Conservation (phyloP, 2,888 invertebrate species). For the Acleris holmiana region DNA sequence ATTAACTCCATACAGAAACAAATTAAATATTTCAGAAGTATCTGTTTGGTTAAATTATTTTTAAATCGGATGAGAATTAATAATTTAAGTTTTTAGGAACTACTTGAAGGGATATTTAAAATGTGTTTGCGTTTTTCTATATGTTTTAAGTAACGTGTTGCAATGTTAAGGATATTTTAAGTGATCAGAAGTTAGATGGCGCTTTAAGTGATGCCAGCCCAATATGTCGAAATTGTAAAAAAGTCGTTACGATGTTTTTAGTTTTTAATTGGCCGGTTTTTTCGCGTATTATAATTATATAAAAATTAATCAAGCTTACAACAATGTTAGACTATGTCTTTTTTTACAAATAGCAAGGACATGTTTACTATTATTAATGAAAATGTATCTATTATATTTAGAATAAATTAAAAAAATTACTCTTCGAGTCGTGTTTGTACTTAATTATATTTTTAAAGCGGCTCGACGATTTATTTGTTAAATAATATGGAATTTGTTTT, state of each 20-base stretch:
- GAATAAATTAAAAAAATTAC: conserved; percentile 29
- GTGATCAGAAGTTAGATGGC: conserved; percentile 6
- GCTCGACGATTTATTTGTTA: conserved; percentile 31
- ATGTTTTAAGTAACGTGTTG: not conserved
- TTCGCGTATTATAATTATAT: conserved; percentile 18
- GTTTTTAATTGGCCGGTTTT: conserved; percentile 4
- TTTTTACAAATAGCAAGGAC: conserved; percentile 36
- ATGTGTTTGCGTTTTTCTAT: not conserved
- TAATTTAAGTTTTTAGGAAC: conserved; percentile 25
- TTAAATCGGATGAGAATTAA: conserved; percentile 13
- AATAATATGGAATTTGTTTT: not conserved
- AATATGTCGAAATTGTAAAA: conserved; percentile 10
- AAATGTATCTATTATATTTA: conserved; percentile 27
- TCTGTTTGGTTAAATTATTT: conserved; percentile 34
- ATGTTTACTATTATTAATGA: conserved; percentile 25
- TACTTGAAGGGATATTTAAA: conserved; percentile 13
- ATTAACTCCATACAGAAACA: conserved; percentile 24
- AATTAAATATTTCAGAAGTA: conserved; percentile 19
- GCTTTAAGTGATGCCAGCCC: conserved; percentile 1
- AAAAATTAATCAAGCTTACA: conserved; percentile 9
- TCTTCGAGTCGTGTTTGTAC: conserved; percentile 28
- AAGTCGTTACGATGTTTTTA: conserved; percentile 14
- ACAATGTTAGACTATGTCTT: conserved; percentile 30
- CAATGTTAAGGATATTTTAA: conserved; percentile 1
- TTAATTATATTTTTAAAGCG: conserved; percentile 12